Evolutionary conservation across 2,888 invertebrate species (phyloP).

Genomic region (Rhamnusium bicolor): DNA sequence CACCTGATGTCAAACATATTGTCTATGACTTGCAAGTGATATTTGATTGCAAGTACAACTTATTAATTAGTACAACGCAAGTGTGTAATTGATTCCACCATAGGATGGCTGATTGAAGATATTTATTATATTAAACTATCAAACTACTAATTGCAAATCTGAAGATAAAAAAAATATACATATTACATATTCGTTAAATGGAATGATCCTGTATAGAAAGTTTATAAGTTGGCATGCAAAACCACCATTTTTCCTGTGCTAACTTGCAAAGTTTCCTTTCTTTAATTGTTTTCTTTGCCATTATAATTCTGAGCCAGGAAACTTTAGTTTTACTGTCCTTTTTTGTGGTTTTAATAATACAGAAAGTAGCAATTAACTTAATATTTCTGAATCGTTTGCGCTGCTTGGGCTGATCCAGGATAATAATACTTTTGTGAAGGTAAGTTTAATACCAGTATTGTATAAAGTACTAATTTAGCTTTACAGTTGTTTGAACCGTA

Average conservation of each 20-base stretch:
- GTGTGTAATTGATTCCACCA: too few species aligned
- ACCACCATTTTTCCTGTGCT: neutral
- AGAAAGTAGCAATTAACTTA: constrained; percentile 39
- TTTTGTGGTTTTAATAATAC: constrained; percentile 31
- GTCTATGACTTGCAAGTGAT: too few species aligned
- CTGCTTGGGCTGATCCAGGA: constrained; percentile 71
- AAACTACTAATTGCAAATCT: too few species aligned
- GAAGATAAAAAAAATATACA: neutral
- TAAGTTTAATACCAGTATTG: constrained; percentile 66
- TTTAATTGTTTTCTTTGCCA: neutral
- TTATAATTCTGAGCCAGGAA: neutral
- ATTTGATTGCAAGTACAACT: too few species aligned
- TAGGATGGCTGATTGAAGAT: too few species aligned
- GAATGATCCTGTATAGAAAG: neutral
- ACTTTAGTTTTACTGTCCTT: constrained; percentile 3
- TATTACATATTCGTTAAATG: too few species aligned
- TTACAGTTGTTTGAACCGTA: neutral
- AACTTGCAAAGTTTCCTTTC: neutral
- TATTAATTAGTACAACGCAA: too few species aligned
- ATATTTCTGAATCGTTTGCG: constrained; percentile 22
- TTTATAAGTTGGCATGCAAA: neutral
- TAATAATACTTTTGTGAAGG: constrained; percentile 83
- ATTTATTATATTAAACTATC: too few species aligned
- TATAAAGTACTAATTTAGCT: neutral
- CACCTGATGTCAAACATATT: too few species aligned